These are phyloP conservation scores for Zapornia atra DNA, from an alignment of 2,113 vertebrate species.

Conservation along the genomic window DNA sequence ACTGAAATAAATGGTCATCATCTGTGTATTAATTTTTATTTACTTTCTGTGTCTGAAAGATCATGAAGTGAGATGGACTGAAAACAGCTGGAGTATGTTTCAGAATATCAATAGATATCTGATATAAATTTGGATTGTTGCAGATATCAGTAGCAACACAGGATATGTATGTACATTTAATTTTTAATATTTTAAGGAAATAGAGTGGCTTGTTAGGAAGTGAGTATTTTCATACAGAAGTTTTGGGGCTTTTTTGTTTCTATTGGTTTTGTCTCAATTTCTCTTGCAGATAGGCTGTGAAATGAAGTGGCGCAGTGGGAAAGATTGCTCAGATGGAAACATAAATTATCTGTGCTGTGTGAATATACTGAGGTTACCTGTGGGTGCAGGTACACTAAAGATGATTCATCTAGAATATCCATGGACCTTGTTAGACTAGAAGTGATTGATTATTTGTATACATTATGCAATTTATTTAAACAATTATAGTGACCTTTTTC, in stretches of 20 bases:
- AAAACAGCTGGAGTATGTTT: background rate
- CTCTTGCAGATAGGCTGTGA: background rate
- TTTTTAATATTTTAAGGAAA: background rate
- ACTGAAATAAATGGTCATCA: background rate
- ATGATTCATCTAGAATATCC: background rate
- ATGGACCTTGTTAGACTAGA: background rate
- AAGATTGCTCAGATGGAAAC: background rate
- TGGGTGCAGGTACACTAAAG: background rate
- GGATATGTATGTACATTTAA: background rate
- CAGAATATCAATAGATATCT: background rate
- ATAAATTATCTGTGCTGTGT: background rate
- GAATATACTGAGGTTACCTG: background rate
- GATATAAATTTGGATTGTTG: background rate
- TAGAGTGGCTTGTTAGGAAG: background rate
- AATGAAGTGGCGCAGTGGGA: background rate
- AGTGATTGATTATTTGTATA: background rate
- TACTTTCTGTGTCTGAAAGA: background rate
- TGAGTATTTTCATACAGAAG: background rate
- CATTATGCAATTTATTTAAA: background rate
- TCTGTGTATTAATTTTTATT: background rate
- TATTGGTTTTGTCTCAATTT: background rate
- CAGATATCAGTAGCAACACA: background rate
- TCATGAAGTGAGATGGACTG: background rate
- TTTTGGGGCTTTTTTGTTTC: background rate
- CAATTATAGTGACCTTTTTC: background rate